Conservation (phyloP, 2,113 vertebrate species). For the Pipa parva region DNA sequence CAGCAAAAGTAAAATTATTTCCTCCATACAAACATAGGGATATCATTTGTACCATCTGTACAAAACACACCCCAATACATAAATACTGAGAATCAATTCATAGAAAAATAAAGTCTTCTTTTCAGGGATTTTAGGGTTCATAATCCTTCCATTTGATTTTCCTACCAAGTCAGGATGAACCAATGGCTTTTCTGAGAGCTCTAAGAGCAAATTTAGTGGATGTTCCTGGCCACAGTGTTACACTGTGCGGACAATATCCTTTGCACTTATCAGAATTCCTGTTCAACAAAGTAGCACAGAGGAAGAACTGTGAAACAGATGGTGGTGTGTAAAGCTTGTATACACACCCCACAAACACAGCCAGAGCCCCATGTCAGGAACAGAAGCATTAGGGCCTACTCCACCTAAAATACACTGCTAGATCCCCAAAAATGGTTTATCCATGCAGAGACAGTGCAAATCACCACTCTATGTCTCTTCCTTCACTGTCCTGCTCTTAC, state of each 20-base stretch:
- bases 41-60: background rate
- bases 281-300: no score
- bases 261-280: no score
- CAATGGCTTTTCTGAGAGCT: no score
- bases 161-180: no score
- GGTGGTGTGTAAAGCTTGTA: no score
- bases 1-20: background rate
- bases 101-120: constrained; percentile 81
- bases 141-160: background rate
- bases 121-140: constrained; percentile 56
- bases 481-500: background rate
- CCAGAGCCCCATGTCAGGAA: no score
- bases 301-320: no score
- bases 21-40: background rate
- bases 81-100: constrained; percentile 81
- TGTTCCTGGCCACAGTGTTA: no score
- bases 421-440: background rate
- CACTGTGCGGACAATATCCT: no score
- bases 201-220: no score
- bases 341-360: no score
- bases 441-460: background rate
- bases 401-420: background rate
- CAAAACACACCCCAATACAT: constrained; percentile 58
- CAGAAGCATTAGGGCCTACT: no score
- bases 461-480: background rate